A percentile compares a stretch with the other conserved stretches of the same genome.
phyloP scores from a whole-genome alignment of 2,888 invertebrate species.

The Acanthacorydalis orientalis region DNA sequence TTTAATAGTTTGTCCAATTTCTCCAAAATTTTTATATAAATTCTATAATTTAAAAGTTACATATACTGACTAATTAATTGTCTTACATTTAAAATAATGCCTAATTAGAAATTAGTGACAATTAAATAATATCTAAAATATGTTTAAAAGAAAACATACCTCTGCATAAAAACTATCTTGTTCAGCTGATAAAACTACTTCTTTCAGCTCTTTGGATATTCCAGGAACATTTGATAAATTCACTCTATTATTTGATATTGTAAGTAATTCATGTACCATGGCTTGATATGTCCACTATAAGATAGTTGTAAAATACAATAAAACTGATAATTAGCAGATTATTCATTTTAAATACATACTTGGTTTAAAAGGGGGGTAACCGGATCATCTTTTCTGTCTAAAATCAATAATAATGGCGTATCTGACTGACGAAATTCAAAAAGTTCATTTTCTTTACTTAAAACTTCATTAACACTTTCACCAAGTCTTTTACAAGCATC shows the following conservation, averaged over 20 bases:
- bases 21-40: conserved; percentile 91
- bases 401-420: conserved; percentile 65
- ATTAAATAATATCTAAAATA: conserved; percentile 1
- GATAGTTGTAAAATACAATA: background rate
- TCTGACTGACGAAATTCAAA: conserved; percentile 71
- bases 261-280: conserved; percentile 95
- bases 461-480: conserved; percentile 67
- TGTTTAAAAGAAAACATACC: conserved; percentile 26
- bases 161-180: conserved; percentile 95
- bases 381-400: conserved; percentile 89
- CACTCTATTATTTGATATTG: conserved; percentile 86
- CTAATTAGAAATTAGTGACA: background rate
- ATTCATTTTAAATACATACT: conserved; percentile 22
- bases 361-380: conserved; percentile 90
- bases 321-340: background rate
- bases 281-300: conserved; percentile 98
- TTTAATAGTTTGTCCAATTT: conserved; percentile 95
- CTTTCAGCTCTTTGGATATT: conserved; percentile 74
- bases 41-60: conserved; percentile 37
- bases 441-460: conserved; percentile 72
- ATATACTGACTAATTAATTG: background rate
- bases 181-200: conserved; percentile 85
- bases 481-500: conserved; percentile 71
- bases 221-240: conserved; percentile 71
- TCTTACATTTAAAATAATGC: background rate